Percentiles rank a stretch among this genome's conserved stretches.
phyloP scores from a whole-genome alignment of 1,140 invertebrate species.

The Polypedilum pembai region DNA sequence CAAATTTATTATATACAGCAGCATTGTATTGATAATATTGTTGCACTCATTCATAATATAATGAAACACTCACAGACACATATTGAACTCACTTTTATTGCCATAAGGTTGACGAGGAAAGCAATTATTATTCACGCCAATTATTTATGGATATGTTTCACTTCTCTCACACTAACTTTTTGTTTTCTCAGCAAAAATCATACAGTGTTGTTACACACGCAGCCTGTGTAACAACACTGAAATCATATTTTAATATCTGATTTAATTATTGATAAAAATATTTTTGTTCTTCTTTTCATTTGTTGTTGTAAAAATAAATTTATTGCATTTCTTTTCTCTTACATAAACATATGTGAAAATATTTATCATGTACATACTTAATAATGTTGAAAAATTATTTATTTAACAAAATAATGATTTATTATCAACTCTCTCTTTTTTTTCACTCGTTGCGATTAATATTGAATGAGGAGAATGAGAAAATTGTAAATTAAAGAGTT shows the following conservation, averaged over 20 bases:
- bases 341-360: background rate
- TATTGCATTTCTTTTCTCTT: background rate
- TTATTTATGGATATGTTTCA: constrained; percentile 19
- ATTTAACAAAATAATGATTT: too few relatives aligned
- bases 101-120: constrained; percentile 21
- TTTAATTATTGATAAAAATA: constrained; percentile 27
- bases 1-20: constrained; percentile 20
- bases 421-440: too few relatives aligned
- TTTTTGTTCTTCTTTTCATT: background rate
- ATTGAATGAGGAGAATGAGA: too few relatives aligned
- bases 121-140: constrained; percentile 27
- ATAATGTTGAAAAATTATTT: background rate
- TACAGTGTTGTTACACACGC: too few relatives aligned
- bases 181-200: background rate
- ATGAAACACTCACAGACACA: background rate
- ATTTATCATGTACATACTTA: background rate
- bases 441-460: too few relatives aligned
- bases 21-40: background rate
- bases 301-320: background rate
- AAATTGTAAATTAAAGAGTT: too few relatives aligned
- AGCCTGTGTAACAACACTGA: too few relatives aligned
- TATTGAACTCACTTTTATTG: background rate
- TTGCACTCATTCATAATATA: constrained; percentile 10
- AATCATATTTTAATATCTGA: constrained; percentile 25
- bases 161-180: too few relatives aligned